phyloP scores from a whole-genome alignment of 2,113 vertebrate genomes.

The Pyrgilauda ruficollis region DNA sequence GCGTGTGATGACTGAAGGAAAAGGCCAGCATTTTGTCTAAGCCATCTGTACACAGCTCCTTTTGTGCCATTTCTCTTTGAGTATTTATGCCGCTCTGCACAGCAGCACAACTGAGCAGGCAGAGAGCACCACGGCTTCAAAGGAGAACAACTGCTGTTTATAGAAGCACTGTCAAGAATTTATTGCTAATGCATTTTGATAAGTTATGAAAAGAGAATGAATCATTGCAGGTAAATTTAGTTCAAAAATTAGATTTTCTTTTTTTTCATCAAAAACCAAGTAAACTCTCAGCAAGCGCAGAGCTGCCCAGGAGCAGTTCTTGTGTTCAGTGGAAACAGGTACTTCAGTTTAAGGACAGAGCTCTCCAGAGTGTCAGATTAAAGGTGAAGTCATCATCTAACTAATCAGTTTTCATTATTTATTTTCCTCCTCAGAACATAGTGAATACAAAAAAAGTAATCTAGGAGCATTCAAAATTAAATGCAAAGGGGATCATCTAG shows the following conservation, averaged over 20 bases:
- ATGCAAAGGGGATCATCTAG: neutral
- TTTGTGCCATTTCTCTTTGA: constrained; percentile 2
- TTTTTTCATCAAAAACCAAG: neutral
- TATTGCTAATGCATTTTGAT: neutral
- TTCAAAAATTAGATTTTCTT: neutral
- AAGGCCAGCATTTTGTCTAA: constrained; percentile 4
- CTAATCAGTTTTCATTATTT: neutral
- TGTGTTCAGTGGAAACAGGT: neutral
- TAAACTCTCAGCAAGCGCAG: neutral
- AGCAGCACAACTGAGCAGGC: neutral
- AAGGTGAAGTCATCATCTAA: neutral
- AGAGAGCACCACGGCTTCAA: neutral
- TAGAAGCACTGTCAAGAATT: constrained; percentile 10
- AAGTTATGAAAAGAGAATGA: constrained; percentile 3
- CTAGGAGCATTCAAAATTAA: neutral
- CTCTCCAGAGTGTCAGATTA: neutral
- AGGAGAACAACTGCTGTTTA: constrained; percentile 26
- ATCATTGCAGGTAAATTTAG: constrained; percentile 4
- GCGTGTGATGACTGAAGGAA: neutral
- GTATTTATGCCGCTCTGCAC: neutral
- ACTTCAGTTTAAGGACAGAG: neutral
- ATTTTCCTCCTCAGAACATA: neutral
- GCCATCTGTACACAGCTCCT: constrained; percentile 9
- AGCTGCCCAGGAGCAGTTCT: neutral
- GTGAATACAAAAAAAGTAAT: neutral